Base-by-base conservation (phyloP, 2,888 invertebrate species). In the Nomada hirtipes region DNA sequence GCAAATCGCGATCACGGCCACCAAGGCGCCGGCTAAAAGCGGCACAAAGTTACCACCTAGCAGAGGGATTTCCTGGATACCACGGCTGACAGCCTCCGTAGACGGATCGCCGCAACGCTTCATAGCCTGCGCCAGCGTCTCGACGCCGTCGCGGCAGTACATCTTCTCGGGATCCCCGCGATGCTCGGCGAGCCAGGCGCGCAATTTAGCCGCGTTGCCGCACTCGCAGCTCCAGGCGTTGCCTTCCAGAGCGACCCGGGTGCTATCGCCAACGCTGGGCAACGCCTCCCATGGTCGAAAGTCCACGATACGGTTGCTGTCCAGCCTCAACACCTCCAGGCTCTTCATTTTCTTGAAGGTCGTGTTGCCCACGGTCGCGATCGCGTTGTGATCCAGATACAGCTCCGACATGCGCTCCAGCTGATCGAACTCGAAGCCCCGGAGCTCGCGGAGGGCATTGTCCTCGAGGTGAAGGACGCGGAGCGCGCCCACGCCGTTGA, bases 201-300 rank as follows among this genome's bases (percentile, higher is more conserved):
- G 96, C 90, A 97, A 94, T 89, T 96, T 95, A 84, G 95, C 95
- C 72, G 97, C 95, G 90, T 96, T 96, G 91, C 95, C 95, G 94
- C 97, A 97, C 92, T 97, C 96, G 94, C 97, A 97, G 93, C 96
- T 96, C 98, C 98, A 97, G 93, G 96, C 96, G 95, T 97, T 97
- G 90, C 97, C 96, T 90, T 96, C 96, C 83, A 97, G 95, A 74
- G 96, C 96, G 88, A 97, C 96, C 91, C 95, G 96, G 90, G 97
- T 95, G 86, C 95, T 94, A 82, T 94, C 92, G 26, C 93, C 94
- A 72, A 94, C 91, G 82, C 93, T 94, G 82, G 96, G 94, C 92
- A 96, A 95, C 63, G 96, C 95, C 74, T 94, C 93, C 96, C 96
- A 96, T 89, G 97, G 97, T 91, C 96, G 95, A 92, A 97, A 97